Percentiles rank a stretch among this genome's conserved stretches.
Conservation (phyloP, 2,113 vertebrate species). For the Pristiophorus japonicus region DNA sequence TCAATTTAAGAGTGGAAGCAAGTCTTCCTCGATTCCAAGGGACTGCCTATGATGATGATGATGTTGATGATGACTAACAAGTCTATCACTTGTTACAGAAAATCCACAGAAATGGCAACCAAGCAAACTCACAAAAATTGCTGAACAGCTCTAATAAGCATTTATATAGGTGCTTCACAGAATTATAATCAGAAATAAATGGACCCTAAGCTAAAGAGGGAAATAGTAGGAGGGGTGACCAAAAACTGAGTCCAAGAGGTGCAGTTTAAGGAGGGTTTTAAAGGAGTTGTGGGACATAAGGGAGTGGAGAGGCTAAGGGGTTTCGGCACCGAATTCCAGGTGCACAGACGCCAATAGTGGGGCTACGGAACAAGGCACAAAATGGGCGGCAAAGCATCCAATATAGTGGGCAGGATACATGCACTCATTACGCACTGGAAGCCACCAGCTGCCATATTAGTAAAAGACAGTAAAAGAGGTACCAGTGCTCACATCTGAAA, state of each 20-base stretch:
- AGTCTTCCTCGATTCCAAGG: too few species aligned
- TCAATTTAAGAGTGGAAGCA: too few species aligned
- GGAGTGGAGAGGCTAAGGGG: not conserved
- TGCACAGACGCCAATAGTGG: not conserved
- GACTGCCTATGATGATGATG: too few species aligned
- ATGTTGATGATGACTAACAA: too few species aligned
- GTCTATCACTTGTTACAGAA: not conserved
- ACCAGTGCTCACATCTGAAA: too few species aligned
- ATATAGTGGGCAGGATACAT: too few species aligned
- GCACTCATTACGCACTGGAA: not conserved
- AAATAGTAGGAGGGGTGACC: not conserved
- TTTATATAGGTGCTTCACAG: not conserved
- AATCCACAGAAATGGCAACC: not conserved
- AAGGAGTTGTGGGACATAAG: not conserved
- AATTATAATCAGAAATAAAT: not conserved
- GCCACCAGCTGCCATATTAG: not conserved
- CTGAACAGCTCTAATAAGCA: not conserved
- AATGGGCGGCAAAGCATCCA: not conserved
- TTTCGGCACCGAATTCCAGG: not conserved
- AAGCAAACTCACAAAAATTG: not conserved
- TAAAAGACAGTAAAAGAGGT: not conserved
- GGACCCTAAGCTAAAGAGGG: not conserved
- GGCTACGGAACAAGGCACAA: not conserved
- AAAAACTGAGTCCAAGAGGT: not conserved
- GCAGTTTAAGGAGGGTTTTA: not conserved